Percentiles rank a stretch among this genome's conserved stretches.
These are phyloP conservation scores for Semnornis frantzii DNA, from an alignment of 2,113 vertebrate genomes.

Conservation along the genomic window DNA sequence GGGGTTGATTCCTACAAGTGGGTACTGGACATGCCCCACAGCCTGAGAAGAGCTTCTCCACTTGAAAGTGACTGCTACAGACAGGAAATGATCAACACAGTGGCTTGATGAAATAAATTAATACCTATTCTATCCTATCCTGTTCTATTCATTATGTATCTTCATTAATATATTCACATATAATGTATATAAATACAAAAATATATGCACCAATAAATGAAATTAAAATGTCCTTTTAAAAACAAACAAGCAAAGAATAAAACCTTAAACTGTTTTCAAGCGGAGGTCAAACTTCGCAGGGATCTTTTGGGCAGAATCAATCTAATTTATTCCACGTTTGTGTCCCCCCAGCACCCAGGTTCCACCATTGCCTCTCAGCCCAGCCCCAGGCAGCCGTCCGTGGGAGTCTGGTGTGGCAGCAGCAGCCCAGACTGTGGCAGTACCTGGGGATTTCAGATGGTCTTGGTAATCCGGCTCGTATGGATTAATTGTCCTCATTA, in stretches of 20 bases:
- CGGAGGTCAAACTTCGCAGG: not conserved
- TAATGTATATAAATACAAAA: not conserved
- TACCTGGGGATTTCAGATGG: constrained; percentile 87
- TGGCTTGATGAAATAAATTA: not conserved
- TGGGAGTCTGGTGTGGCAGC: no score
- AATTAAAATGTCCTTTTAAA: not conserved
- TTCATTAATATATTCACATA: not conserved
- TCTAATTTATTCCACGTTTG: rapidly evolving
- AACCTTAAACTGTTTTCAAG: not conserved
- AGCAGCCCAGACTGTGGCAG: not conserved
- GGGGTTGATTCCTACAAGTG: not conserved
- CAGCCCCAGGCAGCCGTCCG: not conserved
- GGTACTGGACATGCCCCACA: not conserved
- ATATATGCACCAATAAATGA: not conserved
- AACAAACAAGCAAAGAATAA: not conserved
- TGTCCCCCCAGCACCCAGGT: rapidly evolving
- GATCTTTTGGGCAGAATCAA: not conserved
- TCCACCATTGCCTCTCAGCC: not conserved
- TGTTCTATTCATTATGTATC: no score
- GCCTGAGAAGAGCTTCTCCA: not conserved
- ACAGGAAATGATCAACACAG: not conserved
- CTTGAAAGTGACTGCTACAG: not conserved
- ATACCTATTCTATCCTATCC: no score
- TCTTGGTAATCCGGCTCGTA: constrained; percentile 89
- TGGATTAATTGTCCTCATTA: constrained; percentile 84